Evolutionary conservation across 2,888 invertebrate species (phyloP), one percentile per base, ranked within the genome.

Genomic region (Vandiemenella viatica): DNA sequence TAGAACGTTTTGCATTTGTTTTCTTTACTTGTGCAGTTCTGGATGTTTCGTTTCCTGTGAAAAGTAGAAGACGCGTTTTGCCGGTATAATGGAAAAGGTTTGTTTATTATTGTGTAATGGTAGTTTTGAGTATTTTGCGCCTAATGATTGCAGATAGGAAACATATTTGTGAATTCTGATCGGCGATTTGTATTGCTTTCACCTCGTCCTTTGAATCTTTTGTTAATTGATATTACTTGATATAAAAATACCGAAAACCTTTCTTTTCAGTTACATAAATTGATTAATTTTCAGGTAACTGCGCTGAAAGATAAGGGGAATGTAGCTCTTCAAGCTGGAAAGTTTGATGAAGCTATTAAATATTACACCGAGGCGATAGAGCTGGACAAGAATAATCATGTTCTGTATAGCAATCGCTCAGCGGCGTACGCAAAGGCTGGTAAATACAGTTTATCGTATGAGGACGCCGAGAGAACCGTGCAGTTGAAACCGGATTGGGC

Each of bases 361-460:
- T 76, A 67, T 58, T 93, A 93, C 62, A 76, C 86, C 3, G 77
- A 85, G 60, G 93, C 88, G 5, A 88, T 93, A 54, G 68, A 71
- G 13, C 64, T 90, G 52, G 91, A 92, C 63, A 71, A 72, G 0
- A 75, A 72, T 32, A 92, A 92, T 70, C 87, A 91, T 72, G 89
- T 93, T 62, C 71, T 93, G 19, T 92, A 74, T 61, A 92, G 91
- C 59, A 93, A 93, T 67, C 77, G 93, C 48, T 92, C 92, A 1
- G 92, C 92, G 5, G 92, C 92, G 5, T 81, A 83, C 61, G 85
- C 88, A 1, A 91, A 90, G 68, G 76, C 79, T 42, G 79, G 76
- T 19, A 76, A 83, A 55, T 91, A 80, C 61, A 64, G 68, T 2
- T 74, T 79, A 52, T 88, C 93, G 0, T 67, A 92, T 21, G 74